Evolutionary conservation across 2,888 invertebrate species (phyloP).

Genomic region (Acanthoscelides obtectus): DNA sequence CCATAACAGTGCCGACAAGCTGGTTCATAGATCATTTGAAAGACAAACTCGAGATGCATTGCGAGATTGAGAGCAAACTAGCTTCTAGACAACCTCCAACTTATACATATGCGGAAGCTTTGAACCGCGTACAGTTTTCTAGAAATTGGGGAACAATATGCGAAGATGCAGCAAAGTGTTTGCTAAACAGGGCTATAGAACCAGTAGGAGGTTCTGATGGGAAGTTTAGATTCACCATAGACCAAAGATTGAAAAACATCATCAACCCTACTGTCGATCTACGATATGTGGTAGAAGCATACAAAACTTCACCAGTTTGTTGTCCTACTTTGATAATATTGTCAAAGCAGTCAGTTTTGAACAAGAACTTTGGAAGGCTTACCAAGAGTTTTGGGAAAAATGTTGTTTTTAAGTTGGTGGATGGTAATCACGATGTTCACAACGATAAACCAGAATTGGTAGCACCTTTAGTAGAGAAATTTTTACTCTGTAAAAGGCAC

Average conservation of each 20-base stretch:
- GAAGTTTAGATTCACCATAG: conserved; percentile 53
- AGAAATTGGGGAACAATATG: conserved; percentile 43
- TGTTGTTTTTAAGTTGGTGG: conserved; percentile 40
- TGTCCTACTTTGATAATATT: conserved; percentile 44
- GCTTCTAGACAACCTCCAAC: conserved; percentile 29
- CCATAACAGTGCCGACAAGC: conserved; percentile 27
- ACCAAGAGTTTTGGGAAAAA: conserved; percentile 20
- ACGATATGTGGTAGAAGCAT: conserved; percentile 36
- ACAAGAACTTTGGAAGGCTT: conserved; percentile 10
- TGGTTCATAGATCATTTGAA: conserved; percentile 36
- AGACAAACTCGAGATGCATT: conserved; percentile 41
- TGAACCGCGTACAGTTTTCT: conserved; percentile 47
- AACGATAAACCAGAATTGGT: conserved; percentile 54
- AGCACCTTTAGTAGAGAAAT: conserved; percentile 35
- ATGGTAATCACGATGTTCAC: conserved; percentile 61
- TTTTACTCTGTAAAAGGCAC: conserved; percentile 30
- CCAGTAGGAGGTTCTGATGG: conserved; percentile 40
- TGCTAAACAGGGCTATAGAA: conserved; percentile 48
- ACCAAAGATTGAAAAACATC: conserved; percentile 49
- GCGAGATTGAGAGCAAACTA: conserved; percentile 34
- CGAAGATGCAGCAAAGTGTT: conserved; percentile 47
- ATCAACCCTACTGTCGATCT: conserved; percentile 40
- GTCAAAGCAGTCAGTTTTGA: conserved; percentile 26
- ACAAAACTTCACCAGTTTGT: conserved; percentile 34
- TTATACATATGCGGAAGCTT: conserved; percentile 49